These are phyloP conservation scores for Passer montanus DNA, from an alignment of 2,113 vertebrate species.

Conservation along the genomic window DNA sequence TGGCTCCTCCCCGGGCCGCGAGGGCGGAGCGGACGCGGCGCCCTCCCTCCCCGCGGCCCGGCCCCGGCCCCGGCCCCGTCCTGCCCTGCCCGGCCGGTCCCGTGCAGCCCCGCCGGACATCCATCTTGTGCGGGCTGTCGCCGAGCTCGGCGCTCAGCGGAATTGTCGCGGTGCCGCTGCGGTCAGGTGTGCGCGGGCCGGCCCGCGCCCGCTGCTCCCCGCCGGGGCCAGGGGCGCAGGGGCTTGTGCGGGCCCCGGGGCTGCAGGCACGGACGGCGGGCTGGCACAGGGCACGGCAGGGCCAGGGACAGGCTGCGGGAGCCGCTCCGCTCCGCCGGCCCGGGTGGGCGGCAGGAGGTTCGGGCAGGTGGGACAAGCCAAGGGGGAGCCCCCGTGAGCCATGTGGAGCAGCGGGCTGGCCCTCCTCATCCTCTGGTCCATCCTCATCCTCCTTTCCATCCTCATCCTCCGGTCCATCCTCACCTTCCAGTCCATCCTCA, in stretches of 20 bases:
- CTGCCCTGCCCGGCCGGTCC: neutral
- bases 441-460: neutral
- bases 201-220: neutral
- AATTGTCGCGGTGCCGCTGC: neutral
- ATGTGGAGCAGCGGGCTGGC: neutral
- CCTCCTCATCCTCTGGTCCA: neutral
- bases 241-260: neutral
- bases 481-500: neutral
- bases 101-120: neutral
- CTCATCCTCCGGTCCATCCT: neutral
- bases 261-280: neutral
- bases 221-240: accelerated
- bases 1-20: neutral
- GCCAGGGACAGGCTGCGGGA: accelerated
- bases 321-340: neutral
- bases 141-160: too few relatives aligned
- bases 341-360: accelerated
- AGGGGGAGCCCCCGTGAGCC: neutral
- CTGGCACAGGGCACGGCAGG: neutral
- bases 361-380: neutral
- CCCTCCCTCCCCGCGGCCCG: too few relatives aligned
- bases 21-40: neutral
- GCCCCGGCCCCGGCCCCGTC: too few relatives aligned
- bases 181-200: neutral
- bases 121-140: neutral